Base-by-base conservation (phyloP, 2,113 vertebrate species). In the Holacanthus passer region DNA sequence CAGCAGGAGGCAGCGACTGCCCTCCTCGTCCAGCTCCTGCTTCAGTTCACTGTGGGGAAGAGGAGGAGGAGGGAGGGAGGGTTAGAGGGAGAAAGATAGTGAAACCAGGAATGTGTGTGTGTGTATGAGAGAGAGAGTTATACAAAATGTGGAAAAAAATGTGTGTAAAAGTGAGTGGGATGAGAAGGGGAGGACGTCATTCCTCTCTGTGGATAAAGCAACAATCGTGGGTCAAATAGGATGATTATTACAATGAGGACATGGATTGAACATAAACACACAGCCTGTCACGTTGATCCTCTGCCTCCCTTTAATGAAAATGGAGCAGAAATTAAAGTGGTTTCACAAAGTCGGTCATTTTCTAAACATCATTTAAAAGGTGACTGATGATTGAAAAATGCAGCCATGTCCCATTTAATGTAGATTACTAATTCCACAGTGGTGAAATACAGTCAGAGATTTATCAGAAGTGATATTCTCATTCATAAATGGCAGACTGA, bases 1-100 rank as follows among this genome's bases (percentile, higher is more conserved):
- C 62, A 99, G 95, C 92, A 99, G 96, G 89, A 95, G 95, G 90
- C 97, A 97, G 84, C 96, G 98, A 94, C 94, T 97, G 85, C 95
- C 96, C 87, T 99, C 98, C 91, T 98, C 97, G 0, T 96, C 97
- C 88, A 99, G 91, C 92, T 96, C 96, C 95, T 97, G 97, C 94
- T 96, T 98, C 95, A 98, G 94, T 86, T 98, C 97, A 31, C 98
- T 99, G 91, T 11, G 52, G 70, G 81, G 73, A 68, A 66, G 63
- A n/a, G 41, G 74, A 53, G 31, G 53, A 7, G 50, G 24, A 27
- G 22, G 19, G 31, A 48, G 47, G 41, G 60, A 24, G n/a, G 76
- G 45, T 35, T 16, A 50, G 73, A 53, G 72, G 27, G 52, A 74
- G 60, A 68, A 58, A 35, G 56, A 81, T 12, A 64, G 60, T 68